Base-by-base conservation (phyloP, 2,113 vertebrate genomes). In the Corapipo altera region DNA sequence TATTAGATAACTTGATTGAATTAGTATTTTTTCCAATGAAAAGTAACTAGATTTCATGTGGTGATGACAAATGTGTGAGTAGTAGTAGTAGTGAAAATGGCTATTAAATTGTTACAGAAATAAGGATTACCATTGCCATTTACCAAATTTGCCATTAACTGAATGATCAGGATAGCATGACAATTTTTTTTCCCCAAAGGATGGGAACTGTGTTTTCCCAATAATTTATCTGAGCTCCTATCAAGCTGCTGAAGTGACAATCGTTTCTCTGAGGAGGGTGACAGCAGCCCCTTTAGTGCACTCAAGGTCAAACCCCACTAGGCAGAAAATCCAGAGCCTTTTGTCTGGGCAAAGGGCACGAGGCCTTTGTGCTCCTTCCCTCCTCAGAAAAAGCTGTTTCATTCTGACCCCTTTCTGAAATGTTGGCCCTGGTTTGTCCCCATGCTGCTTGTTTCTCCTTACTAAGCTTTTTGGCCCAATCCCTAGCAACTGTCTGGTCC, bases 271-370 rank as follows among this genome's bases (percentile, higher is more conserved):
- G 65, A 84, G 32, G 35, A 30, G 17, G 3, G 9, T 59, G 61
- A 43, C 41, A 23, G 22, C 23, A 69, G 75, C n/a, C 14, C 32
- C 41, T 66, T 18, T 24, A 58, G 18, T 27, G 19, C 37, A 17
- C 43, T 35, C n/a, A 52, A 16, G 11, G 43, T 74, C 48, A 87
- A 76, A 81, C 51, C 6, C 12, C 35, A 24, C 28, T 21, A 65
- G 37, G 30, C 32, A 37, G 51, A 20, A 69, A 52, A 90, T 76
- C 64, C 44, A 65, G 57, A 72, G 15, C 22, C 26, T 79, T 89
- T 79, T 37, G 9, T 37, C 30, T 59, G 12, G 8, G 41, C 69
- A 71, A 21, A 23, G 39, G 8, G 1, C 16, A 5, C 0, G 1
- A 85, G 19, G 24, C 39, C 23, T 48, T 61, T 61, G 21, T 65